These are phyloP conservation scores for Bombus ignitus DNA, from an alignment of 1,140 invertebrate species.

Conservation along the genomic window DNA sequence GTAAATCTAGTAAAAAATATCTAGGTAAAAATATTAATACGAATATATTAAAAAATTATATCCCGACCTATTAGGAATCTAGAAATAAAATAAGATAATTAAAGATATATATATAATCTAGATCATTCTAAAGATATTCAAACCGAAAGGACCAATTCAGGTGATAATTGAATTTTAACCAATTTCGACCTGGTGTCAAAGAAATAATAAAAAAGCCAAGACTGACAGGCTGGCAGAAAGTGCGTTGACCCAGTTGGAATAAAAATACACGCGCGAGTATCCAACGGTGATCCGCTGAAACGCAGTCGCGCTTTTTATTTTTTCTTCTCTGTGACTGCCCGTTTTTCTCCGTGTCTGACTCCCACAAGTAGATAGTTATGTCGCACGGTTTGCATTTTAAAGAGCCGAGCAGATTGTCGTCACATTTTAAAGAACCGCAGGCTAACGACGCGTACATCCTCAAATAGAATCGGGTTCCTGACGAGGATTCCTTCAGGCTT, in stretches of 20 bases:
- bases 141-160: too few relatives aligned
- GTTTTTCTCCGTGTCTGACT: not conserved
- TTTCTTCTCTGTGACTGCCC: not conserved
- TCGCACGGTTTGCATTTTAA: constrained; percentile 75
- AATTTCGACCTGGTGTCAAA: constrained; percentile 30
- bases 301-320: constrained; percentile 10
- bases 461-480: constrained; percentile 53
- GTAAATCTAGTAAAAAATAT: too few relatives aligned
- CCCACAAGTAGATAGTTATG: constrained; percentile 74
- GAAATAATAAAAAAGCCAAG: constrained; percentile 41
- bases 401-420: constrained; percentile 59
- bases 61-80: too few relatives aligned
- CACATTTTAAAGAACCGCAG: constrained; percentile 53
- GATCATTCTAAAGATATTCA: too few relatives aligned
- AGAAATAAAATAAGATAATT: too few relatives aligned
- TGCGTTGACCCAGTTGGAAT: constrained; percentile 70
- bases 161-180: too few relatives aligned
- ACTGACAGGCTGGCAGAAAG: constrained; percentile 43
- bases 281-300: constrained; percentile 19
- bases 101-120: too few relatives aligned
- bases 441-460: constrained; percentile 69
- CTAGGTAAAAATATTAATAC: too few relatives aligned
- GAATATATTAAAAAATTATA: too few relatives aligned
- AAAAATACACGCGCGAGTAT: constrained; percentile 66
- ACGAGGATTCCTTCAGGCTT: not conserved